phyloP scores from a whole-genome alignment of 2,888 invertebrate species.

The Alcis repandata region DNA sequence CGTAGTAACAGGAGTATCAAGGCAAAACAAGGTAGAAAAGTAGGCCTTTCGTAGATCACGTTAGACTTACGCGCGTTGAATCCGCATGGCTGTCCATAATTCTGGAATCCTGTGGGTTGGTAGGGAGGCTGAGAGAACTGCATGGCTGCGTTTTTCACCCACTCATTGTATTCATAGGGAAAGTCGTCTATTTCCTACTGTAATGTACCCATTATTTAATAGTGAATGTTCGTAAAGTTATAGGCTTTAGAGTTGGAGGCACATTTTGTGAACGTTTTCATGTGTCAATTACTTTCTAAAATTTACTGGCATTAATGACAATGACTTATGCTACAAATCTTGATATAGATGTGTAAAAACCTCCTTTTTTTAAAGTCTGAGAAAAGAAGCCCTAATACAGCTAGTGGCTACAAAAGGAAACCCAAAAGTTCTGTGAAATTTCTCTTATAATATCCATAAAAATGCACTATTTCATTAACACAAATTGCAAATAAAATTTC shows the following conservation, averaged over 20 bases:
- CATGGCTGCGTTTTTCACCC: slow-evolving; percentile 55
- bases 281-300: slow-evolving; percentile 19
- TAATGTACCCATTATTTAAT: slow-evolving; percentile 22
- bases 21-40: too few species aligned
- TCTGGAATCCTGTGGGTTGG: slow-evolving; percentile 36
- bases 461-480: slow-evolving; percentile 41
- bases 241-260: not conserved
- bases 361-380: too few species aligned
- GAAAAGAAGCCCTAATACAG: too few species aligned
- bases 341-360: too few species aligned
- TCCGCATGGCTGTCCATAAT: slow-evolving; percentile 41
- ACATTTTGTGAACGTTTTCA: slow-evolving; percentile 23
- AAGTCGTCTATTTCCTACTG: slow-evolving; percentile 10
- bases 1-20: too few species aligned
- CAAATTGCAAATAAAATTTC: slow-evolving; percentile 26
- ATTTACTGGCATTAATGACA: slow-evolving; percentile 3
- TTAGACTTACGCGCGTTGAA: slow-evolving; percentile 46
- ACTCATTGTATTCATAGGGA: slow-evolving; percentile 34
- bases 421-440: not conserved
- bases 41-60: not conserved
- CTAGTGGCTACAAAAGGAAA: not conserved
- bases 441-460: slow-evolving; percentile 18
- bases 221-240: not conserved
- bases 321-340: not conserved
- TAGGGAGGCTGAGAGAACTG: slow-evolving; percentile 58